Percentiles rank a stretch among this genome's conserved stretches.
Conservation (phyloP, 1,140 invertebrate genomes). For the Eurosta solidaginis region DNA sequence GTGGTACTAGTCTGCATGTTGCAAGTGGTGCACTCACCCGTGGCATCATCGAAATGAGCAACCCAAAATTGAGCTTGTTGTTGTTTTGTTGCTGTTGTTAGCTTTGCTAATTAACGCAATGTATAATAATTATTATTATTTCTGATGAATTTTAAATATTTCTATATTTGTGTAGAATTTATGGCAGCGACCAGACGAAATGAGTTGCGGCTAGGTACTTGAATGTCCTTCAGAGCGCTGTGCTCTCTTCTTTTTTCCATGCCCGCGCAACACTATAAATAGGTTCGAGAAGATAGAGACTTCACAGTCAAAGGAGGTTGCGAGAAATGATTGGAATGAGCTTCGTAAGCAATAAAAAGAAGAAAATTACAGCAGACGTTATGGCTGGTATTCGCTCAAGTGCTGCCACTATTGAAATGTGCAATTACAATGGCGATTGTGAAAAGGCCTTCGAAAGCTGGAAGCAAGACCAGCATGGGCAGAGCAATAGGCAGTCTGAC, state of each 20-base stretch:
- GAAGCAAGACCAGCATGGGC: not conserved
- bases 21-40: not conserved
- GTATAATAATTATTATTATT: not conserved
- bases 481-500: not conserved
- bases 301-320: not conserved
- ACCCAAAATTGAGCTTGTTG: not conserved
- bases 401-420: not conserved
- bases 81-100: not conserved
- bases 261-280: too few species aligned
- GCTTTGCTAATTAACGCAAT: not conserved
- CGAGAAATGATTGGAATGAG: not conserved
- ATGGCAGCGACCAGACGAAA: not conserved
- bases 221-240: not conserved
- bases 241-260: not conserved
- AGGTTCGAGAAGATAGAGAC: too few species aligned
- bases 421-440: slow-evolving; percentile 1
- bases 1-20: not conserved
- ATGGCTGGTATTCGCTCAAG: slow-evolving; percentile 20
- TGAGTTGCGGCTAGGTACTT: not conserved
- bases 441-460: not conserved
- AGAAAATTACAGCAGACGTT: not conserved
- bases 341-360: not conserved
- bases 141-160: not conserved
- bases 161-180: not conserved
- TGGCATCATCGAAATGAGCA: slow-evolving; percentile 4